These are phyloP conservation scores for Galago senegalensis DNA, from an alignment of 2,797 vertebrate genomes.

Conservation along the genomic window DNA sequence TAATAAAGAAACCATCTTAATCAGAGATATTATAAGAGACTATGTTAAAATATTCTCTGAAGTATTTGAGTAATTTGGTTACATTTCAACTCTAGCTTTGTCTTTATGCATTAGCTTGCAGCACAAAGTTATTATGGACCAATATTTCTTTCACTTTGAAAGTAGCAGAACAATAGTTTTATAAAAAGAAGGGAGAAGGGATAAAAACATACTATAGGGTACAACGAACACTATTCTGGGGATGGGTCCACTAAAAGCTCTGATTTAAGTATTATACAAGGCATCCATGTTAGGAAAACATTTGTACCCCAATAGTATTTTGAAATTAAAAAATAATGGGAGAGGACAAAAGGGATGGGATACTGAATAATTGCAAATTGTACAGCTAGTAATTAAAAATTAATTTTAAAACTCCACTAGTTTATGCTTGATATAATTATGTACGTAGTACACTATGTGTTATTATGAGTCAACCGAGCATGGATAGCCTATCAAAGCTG, in stretches of 20 bases:
- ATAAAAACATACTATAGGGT: not conserved
- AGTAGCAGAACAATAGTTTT: not conserved
- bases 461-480: slow-evolving; percentile 25
- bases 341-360: slow-evolving; percentile 37
- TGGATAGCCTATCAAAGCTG: not conserved
- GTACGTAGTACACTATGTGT: not conserved
- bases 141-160: slow-evolving; percentile 25
- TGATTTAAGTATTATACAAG: not conserved
- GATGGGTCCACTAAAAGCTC: not conserved
- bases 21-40: not conserved
- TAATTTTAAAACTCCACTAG: slow-evolving; percentile 52
- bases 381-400: slow-evolving; percentile 34
- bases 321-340: not conserved
- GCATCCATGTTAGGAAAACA: not conserved
- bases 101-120: not conserved
- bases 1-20: not conserved
- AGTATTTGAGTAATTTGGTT: not conserved
- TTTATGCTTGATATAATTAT: not conserved
- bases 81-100: slow-evolving; percentile 1
- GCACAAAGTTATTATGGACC: not conserved
- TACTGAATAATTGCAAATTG: slow-evolving; percentile 9
- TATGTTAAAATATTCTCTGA: not conserved
- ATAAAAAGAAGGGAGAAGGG: not conserved
- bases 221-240: not conserved
- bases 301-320: not conserved